Base-by-base conservation (phyloP, 2,113 vertebrate genomes). In the Dryoscopus gambensis region DNA sequence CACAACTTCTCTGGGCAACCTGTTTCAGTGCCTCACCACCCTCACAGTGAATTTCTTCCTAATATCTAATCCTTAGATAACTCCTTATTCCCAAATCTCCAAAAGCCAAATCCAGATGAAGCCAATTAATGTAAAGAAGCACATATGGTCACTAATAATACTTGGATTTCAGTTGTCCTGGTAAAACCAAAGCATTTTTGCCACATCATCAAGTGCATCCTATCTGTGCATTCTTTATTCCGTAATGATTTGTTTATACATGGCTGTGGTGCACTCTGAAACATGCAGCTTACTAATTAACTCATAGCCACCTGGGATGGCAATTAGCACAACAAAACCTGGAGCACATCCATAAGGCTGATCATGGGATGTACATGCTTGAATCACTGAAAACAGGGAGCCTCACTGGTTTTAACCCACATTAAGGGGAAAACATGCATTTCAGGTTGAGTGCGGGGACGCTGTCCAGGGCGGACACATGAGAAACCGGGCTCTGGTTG, bases 211-310 rank as follows among this genome's bases (percentile, higher is more conserved):
- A 83, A 88, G 79, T 27, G 21, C 6, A 3, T 71, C 39, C 17
- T 80, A 49, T 77, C 53, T 46, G 50, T 49, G 40, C 63, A 57
- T 20, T 67, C 40, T 94, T 86, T 35, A 42, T 42, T 77, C 63
- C 33, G 33, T 70, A 94, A 77, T 1, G 3, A 92, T 69, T 83
- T 86, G 31, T 90, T 83, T 90, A 44, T 44, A n/a, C 37, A n/a
- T 0, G 6, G 37, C 49, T 82, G 59, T 42, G 50, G 39, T 77
- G 37, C 30, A 80, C 63, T 68, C 76, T 84, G 83, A 90, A 93
- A 94, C 75, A 69, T n/a, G 49, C 13, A 92, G 37, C 63, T 83
- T 50, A 46, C 75, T 94, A 95, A 95, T 96, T 94, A 96, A 90
- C 79, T 77, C 39, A 33, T 8, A 62, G 55, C 90, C 92, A 90